Percentiles rank a stretch among this genome's conserved stretches.
Conservation (phyloP, 1,140 invertebrate genomes). For the Augochlora pura region DNA sequence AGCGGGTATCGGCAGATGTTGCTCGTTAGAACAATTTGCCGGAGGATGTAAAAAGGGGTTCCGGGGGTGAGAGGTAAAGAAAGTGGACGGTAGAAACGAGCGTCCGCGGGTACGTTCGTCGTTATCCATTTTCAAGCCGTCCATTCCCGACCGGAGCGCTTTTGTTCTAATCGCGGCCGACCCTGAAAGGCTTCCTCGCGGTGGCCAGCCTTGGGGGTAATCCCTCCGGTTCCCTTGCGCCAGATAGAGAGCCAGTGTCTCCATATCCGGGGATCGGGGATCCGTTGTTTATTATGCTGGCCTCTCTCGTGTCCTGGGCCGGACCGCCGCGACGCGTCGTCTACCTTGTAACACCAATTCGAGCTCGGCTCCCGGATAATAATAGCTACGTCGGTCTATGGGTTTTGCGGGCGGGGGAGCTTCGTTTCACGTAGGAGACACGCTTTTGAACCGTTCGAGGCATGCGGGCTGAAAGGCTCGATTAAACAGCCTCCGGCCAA, state of each 20-base stretch:
- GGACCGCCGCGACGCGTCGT: no score
- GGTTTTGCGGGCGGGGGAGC: background rate
- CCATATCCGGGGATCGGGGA: background rate
- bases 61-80: background rate
- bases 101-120: background rate
- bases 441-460: background rate
- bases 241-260: background rate
- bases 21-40: background rate
- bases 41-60: background rate
- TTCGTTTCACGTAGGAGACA: background rate
- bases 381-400: background rate
- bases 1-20: background rate
- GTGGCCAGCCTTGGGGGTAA: background rate
- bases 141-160: slow-evolving; percentile 3
- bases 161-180: slow-evolving; percentile 30
- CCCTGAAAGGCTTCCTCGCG: background rate
- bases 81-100: background rate
- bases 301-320: slow-evolving; percentile 4
- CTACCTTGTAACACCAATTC: background rate
- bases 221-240: background rate
- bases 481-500: background rate
- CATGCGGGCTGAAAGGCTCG: background rate
- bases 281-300: slow-evolving; percentile 33
- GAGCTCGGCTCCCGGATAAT: slow-evolving; percentile 4
- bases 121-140: slow-evolving; percentile 21